Base-by-base conservation (phyloP, 1,140 invertebrate genomes). In the Brachionus asplanchnoidis region DNA sequence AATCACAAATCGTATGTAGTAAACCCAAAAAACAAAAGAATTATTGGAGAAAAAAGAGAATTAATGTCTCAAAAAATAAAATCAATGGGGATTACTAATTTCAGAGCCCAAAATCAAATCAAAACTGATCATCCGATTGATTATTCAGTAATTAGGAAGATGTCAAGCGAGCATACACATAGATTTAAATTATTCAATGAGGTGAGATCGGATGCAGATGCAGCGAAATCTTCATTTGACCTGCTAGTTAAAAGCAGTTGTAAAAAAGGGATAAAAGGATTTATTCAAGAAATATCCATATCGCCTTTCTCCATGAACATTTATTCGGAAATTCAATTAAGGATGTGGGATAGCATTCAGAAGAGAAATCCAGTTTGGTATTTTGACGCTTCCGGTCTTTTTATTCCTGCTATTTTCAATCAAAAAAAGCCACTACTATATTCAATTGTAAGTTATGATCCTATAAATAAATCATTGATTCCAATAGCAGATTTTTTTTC, bases 31-130 rank as follows among this genome's bases (percentile, higher is more conserved):
- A 68, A 68, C 65, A 56, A 56, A 56, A 28, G 65, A 28, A 73
- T 73, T 73, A 73, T 17, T 20, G 68, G 68, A 40, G 68, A 73
- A 73, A 73, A 73, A 73, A 73, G 68, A 73, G 36, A 73, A n/a
- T 20, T 40, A 40, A 40, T 73, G 36, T 32, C 28, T 42, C 36
- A 73, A 36, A 36, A 73, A 40, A 73, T 73, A 17, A 40, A 40
- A 40, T 36, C 68, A 6, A 73, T 28, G 32, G 66, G 66, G 28
- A 70, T 42, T 40, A 20, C 68, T 40, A 40, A 40, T n/a, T 73
- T 73, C 36, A 12, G 68, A 40, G 36, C 36, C 28, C 28, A 73
- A 73, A 73, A 73, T 73, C 28, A 12, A 32, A 68, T 36, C 65
- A 68, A 68, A 68, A 68, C 28, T 68, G 14, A 12, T 8, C 14